Evolutionary conservation across 2,113 vertebrate genomes (phyloP), one percentile per base, ranked within the genome.

Genomic region (Tautogolabrus adspersus): DNA sequence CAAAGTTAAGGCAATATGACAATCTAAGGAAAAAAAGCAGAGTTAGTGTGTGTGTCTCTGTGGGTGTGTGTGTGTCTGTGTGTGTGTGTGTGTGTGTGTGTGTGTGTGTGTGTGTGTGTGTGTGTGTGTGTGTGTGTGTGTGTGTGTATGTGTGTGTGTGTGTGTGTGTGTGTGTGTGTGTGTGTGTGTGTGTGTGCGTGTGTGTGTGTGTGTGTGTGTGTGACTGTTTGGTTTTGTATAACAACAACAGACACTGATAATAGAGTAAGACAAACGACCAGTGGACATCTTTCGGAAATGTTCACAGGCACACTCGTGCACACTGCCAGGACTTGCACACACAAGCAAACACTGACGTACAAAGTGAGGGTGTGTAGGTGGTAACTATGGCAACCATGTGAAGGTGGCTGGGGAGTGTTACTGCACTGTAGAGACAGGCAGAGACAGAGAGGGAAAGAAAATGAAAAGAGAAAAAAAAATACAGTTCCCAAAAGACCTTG

Each of bases 361-460:
- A 54, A 56, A 42, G 66, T 47, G 64, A 69, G 42, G 51, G 22
- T 61, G 73, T 82, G 83, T 30, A 2, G 19, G 63, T 44, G 62
- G 88, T 93, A 83, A 21, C 91, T 63, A 79, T 88, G 79, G 88
- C 66, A 90, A 93, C 87, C 76, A 0, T 77, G 82, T 68, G 79
- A 74, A 75, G 82, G 82, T 77, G 58, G 75, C 66, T 63, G 69
- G 60, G 57, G 71, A 79, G 73, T 88, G 75, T 64, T 44, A 62
- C 60, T 66, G 66, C 58, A 6, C 72, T 60, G 51, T 61, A 10
- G 85, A 82, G 81, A 87, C 51, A 1, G 21, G 0, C 61, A 55
- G 44, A 77, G 30, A 55, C 8, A 34, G 52, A 62, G 47, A 61
- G 19, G 34, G 16, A 73, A 42, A 73, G 26, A 71, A 62, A 21